A percentile compares a stretch with the other conserved stretches of the same genome.
These are phyloP conservation scores for Stomatorhinus walkeri DNA, from an alignment of 2,797 vertebrate species.

Conservation along the genomic window DNA sequence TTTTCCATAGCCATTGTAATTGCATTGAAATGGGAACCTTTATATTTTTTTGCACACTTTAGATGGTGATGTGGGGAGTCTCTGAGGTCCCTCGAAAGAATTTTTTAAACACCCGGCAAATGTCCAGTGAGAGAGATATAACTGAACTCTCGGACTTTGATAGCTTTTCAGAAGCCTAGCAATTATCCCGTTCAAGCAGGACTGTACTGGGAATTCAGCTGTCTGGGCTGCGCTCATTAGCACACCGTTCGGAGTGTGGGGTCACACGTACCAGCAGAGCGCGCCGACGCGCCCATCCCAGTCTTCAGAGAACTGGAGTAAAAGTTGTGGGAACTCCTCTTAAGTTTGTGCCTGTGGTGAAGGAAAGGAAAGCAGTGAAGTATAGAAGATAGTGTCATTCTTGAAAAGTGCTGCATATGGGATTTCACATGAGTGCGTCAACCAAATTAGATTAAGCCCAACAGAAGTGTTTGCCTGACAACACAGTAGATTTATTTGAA, in stretches of 20 bases:
- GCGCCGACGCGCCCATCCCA: slow-evolving; percentile 27
- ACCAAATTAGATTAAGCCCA: slow-evolving; percentile 22
- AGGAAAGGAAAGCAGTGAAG: slow-evolving; percentile 33
- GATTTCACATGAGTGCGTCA: slow-evolving; percentile 8
- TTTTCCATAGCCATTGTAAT: not conserved
- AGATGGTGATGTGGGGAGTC: not conserved
- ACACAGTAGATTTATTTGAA: not conserved
- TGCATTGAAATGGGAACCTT: not conserved
- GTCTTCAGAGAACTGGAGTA: slow-evolving; percentile 19
- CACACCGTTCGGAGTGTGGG: slow-evolving; percentile 27
- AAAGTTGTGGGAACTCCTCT: slow-evolving; percentile 36
- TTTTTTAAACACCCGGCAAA: not conserved
- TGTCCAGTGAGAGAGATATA: not conserved
- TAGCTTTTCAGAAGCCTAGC: not conserved
- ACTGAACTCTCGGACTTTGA: not conserved
- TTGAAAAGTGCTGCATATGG: slow-evolving; percentile 26
- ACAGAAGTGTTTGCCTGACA: not conserved
- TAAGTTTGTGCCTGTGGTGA: slow-evolving; percentile 31
- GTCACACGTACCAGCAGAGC: slow-evolving; percentile 21
- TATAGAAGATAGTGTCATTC: slow-evolving; percentile 37
- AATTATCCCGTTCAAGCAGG: not conserved
- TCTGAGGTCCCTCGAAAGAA: not conserved
- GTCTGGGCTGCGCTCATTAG: slow-evolving; percentile 33
- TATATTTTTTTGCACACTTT: not conserved
- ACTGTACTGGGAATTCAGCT: not conserved